Percentiles rank a stretch among this genome's conserved stretches.
Conservation (phyloP, 37 sponge, comb jelly and placozoan species). For the Chondrilla cf. caribensis region DNA sequence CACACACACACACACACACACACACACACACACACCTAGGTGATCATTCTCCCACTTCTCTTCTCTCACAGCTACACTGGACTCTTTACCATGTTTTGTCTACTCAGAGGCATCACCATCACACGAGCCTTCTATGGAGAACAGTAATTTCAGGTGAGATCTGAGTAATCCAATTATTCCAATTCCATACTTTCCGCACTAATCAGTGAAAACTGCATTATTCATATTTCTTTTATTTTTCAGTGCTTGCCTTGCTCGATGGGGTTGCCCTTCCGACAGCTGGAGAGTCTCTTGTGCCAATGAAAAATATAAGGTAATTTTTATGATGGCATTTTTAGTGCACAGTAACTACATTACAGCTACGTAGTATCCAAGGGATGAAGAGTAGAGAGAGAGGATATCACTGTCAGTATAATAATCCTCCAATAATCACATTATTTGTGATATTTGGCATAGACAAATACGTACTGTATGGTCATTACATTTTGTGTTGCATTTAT, state of each 20-base stretch:
- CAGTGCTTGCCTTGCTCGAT: background rate
- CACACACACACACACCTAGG: too few species aligned
- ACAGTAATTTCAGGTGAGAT: background rate
- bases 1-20: too few species aligned
- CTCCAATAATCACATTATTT: too few species aligned
- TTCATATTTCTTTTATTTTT: background rate
- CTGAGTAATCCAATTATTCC: background rate
- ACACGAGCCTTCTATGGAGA: background rate
- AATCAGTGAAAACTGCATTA: too few species aligned
- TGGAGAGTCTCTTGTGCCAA: conserved; percentile 7
- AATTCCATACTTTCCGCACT: too few species aligned
- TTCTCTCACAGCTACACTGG: background rate
- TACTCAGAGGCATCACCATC: background rate
- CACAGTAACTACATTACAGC: background rate
- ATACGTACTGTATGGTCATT: too few species aligned
- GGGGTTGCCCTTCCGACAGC: background rate
- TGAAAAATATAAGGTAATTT: background rate
- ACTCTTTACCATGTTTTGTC: background rate
- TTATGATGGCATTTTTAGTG: background rate
- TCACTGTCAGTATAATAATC: too few species aligned
- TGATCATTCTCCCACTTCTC: too few species aligned
- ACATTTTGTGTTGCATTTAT: too few species aligned
- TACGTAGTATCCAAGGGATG: too few species aligned
- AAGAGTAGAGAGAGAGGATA: too few species aligned
- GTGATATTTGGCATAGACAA: too few species aligned